A percentile compares a stretch with the other conserved stretches of the same genome.
Evolutionary conservation across 2,888 invertebrate species (phyloP).

Genomic region (Nephrotoma appendiculata): DNA sequence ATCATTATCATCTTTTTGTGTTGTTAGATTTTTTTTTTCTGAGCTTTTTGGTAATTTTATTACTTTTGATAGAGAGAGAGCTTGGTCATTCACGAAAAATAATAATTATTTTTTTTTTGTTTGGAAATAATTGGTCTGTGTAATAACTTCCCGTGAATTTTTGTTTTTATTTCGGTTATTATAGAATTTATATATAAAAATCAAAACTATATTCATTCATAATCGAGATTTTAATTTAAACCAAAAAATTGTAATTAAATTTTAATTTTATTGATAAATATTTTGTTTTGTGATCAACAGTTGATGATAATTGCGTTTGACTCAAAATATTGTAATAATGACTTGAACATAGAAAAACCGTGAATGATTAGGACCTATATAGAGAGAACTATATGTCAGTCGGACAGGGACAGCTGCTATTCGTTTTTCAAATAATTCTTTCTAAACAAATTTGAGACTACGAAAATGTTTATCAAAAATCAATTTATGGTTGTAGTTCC

Average conservation of each 20-base stretch:
- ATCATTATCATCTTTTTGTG: constrained; percentile 2
- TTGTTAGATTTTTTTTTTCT: neutral
- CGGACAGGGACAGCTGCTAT: neutral
- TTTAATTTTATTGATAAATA: neutral
- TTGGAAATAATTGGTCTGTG: constrained; percentile 3
- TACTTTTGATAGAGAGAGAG: neutral
- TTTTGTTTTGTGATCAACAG: neutral
- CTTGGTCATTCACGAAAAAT: constrained; percentile 1
- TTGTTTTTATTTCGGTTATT: neutral
- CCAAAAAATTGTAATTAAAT: neutral
- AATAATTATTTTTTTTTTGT: constrained; percentile 1
- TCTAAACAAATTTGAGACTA: too few relatives aligned
- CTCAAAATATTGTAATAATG: neutral
- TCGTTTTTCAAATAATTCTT: neutral
- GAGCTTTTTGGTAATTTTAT: neutral
- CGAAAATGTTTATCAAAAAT: too few relatives aligned
- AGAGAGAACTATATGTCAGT: neutral
- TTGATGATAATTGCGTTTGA: neutral
- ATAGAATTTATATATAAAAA: neutral
- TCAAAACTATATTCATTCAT: neutral
- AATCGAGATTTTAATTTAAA: neutral
- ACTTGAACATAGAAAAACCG: neutral
- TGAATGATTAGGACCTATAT: neutral
- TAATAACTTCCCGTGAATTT: constrained; percentile 4
- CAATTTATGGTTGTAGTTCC: too few relatives aligned